Evolutionary conservation across 2,888 invertebrate genomes (phyloP), one percentile per base, ranked within the genome.

Genomic region (Acrocyrtus sp.): DNA sequence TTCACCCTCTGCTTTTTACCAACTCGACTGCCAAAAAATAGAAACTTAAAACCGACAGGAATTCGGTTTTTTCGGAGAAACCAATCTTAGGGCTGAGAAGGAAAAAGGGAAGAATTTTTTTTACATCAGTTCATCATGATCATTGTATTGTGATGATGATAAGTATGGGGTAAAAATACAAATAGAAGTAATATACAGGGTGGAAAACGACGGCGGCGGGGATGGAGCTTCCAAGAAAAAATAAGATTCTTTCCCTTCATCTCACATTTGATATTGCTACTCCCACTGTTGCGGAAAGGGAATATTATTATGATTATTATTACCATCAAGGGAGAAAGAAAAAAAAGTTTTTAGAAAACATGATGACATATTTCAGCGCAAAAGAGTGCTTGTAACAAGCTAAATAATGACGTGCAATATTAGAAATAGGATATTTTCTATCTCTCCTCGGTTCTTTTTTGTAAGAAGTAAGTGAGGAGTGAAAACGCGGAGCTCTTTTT

Each of bases 301-400:
- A 69, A 69, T 69, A 69, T 69, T 69, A 69, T 61, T 45, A 63
- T 63, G 63, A 63, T 63, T 63, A 54, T 69, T 69, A 69, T 69
- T 69, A 69, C 54, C 56, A 61, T 61, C 69, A 47, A 69, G 69
- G 69, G 69, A 60, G 68, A 58, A 34, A 17, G 17, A 26, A 24
- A 26, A 53, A 63, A 62, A 53, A 45, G 27, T 27, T 47, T 63
- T 62, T 17, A 22, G 34, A 60, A 60, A 62, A 50, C 50, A 70
- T 62, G 50, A 62, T 70, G 69, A 62, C 62, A 62, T 70, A 69
- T 69, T 69, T 70, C 57, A 56, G 34, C 53, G 54, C 61, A 61
- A 54, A 70, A 41, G 62, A 62, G 62, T 53, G 41, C n/a, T 62
- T 70, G 69, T 70, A 70, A 70, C 62, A 57, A 57, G 56, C 69